These are phyloP conservation scores for Petrocephalus sullivani DNA, from an alignment of 2,797 vertebrate genomes.

Conservation along the genomic window DNA sequence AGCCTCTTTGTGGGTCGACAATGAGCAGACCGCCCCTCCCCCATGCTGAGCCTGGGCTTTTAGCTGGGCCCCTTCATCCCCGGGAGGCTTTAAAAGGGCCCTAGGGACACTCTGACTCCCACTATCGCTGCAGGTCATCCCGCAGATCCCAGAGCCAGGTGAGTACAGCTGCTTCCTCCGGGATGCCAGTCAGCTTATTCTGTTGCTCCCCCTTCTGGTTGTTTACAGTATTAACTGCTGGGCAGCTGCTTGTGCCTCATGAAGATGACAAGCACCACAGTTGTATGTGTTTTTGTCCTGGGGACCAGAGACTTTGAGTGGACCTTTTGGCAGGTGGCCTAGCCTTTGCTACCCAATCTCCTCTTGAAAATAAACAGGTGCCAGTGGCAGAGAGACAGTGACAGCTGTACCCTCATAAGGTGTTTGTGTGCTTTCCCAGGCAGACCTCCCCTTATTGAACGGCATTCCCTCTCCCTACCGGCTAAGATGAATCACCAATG, in stretches of 20 bases:
- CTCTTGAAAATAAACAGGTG: background rate
- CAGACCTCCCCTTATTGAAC: background rate
- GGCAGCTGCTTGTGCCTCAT: background rate
- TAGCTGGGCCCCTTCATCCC: slow-evolving; percentile 61
- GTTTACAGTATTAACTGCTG: background rate
- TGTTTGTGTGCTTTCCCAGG: background rate
- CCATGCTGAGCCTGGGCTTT: slow-evolving; percentile 79
- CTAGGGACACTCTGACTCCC: slow-evolving; percentile 56
- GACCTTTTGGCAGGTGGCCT: background rate
- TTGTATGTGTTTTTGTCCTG: background rate
- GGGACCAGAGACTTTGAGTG: background rate
- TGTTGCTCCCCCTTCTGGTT: background rate
- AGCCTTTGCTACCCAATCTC: background rate
- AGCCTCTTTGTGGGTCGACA: slow-evolving; percentile 57
- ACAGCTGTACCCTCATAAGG: background rate
- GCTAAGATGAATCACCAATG: slow-evolving; percentile 78
- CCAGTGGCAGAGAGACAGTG: background rate
- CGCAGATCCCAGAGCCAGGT: slow-evolving; percentile 65
- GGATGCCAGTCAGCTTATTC: background rate
- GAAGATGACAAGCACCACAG: background rate
- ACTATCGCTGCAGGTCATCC: slow-evolving; percentile 66
- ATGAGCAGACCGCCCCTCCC: slow-evolving; percentile 48
- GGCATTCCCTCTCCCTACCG: slow-evolving; percentile 25
- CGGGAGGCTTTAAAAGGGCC: slow-evolving; percentile 83
- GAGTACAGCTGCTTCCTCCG: slow-evolving; percentile 45